Conservation (phyloP, 2,113 vertebrate species). For the Leptobrachium leishanense region DNA sequence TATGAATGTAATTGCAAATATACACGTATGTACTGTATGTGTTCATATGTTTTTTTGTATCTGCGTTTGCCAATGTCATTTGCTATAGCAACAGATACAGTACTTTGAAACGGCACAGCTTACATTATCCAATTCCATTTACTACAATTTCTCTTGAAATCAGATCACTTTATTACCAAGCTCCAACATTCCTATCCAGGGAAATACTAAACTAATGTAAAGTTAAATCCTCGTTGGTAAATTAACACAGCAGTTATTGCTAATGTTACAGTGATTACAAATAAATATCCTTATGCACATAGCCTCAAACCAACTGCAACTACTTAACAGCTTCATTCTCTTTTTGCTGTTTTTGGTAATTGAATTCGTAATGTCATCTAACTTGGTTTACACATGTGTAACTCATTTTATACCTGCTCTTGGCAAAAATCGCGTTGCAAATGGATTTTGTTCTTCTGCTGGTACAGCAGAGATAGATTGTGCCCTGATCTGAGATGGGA, state of each 20-base stretch:
- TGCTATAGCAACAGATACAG: not conserved
- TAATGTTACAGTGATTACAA: constrained; percentile 27
- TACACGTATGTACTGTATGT: too few species aligned
- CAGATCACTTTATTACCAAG: constrained; percentile 9
- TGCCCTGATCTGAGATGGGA: too few species aligned
- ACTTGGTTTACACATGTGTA: not conserved
- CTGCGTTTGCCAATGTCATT: too few species aligned
- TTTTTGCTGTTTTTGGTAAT: not conserved
- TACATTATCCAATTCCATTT: not conserved
- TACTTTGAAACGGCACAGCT: not conserved
- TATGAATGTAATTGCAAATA: too few species aligned
- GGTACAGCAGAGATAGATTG: too few species aligned
- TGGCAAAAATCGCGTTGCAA: too few species aligned
- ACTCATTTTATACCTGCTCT: too few species aligned
- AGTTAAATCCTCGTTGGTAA: constrained; percentile 18
- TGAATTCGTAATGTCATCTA: not conserved
- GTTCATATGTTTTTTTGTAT: too few species aligned
- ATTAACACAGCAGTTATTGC: constrained; percentile 23
- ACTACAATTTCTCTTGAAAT: constrained; percentile 3
- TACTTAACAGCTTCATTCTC: not conserved
- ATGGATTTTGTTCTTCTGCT: too few species aligned
- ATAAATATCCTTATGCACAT: constrained; percentile 16
- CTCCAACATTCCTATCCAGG: constrained; percentile 3
- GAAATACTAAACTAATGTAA: constrained; percentile 23
- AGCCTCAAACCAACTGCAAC: constrained; percentile 25